Conservation (phyloP, 2,113 vertebrate species). For the Candoia aspera region DNA sequence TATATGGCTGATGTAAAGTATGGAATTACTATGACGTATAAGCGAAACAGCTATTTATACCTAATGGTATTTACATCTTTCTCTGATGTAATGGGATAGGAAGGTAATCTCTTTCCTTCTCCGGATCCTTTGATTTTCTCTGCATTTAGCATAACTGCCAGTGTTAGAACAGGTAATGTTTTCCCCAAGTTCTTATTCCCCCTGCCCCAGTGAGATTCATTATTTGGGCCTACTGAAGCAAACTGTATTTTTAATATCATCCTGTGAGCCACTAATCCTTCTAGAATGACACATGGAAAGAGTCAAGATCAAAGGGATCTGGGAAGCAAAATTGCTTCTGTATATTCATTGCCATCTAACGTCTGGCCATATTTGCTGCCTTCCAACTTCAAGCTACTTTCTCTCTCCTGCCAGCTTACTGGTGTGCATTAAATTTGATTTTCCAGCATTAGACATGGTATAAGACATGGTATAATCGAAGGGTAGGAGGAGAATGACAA, state of each 20-base stretch:
- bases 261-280: not conserved
- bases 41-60: not conserved
- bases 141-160: not conserved
- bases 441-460: not conserved
- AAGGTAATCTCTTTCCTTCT: not conserved
- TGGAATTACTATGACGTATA: not conserved
- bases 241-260: not conserved
- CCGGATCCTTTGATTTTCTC: not conserved
- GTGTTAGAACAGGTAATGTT: no score
- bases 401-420: accelerated
- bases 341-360: not conserved
- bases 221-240: not conserved
- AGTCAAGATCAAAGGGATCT: not conserved
- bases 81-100: not conserved
- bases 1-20: not conserved
- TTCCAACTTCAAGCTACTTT: not conserved
- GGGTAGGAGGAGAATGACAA: not conserved
- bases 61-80: not conserved
- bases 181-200: not conserved
- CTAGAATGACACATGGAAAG: not conserved
- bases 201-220: not conserved
- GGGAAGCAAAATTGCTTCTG: not conserved
- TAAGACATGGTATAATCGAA: not conserved
- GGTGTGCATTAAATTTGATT: not conserved
- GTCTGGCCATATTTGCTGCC: not conserved